Base-by-base conservation (phyloP, 2,797 vertebrate species). In the Setipinna tenuifilis region DNA sequence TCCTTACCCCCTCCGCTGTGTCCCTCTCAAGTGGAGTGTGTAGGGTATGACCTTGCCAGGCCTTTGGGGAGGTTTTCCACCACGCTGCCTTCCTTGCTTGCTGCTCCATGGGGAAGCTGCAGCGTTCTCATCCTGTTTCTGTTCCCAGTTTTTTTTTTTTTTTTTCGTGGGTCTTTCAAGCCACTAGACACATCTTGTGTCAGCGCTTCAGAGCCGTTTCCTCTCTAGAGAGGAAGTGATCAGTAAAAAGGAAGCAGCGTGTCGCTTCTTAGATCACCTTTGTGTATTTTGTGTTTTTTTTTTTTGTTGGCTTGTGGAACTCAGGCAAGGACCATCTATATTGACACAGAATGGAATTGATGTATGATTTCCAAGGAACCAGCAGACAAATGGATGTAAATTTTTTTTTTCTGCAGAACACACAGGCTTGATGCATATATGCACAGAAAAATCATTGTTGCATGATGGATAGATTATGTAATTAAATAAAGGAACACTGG, bases 151-250 rank as follows among this genome's bases (percentile, higher is more conserved):
- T 9, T 44, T 46, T 19, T 61, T 68, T 35, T 41, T 41, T 85
- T 86, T 85, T 28, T 35, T n/a, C 11, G 28, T 68, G 4, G 35
- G 68, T 75, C 89, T 87, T 88, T 87, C 84, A 87, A 90, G 86
- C 89, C 87, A 86, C 87, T 88, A 78, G 87, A 48, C 87, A 84
- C 48, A 48, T 86, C 87, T 68, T 83, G 82, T 88, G 87, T 90
- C 88, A 90, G 88, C 86, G 62, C 86, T 90, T 87, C 83, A 83
- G 87, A 85, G 85, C 82, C 84, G 86, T 84, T 80, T 86, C 82
- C 35, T 48, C 46, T 61, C 61, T 9, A 85, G n/a, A 82, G 35
- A 65, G 44, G 35, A 68, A 65, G 85, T 84, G 25, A 82, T 58
- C 78, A 59, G 23, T 14, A 83, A 85, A 84, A 84, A 86, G 59